Conservation (phyloP, 2,113 vertebrate genomes). For the Pachypanchax playfairii region DNA sequence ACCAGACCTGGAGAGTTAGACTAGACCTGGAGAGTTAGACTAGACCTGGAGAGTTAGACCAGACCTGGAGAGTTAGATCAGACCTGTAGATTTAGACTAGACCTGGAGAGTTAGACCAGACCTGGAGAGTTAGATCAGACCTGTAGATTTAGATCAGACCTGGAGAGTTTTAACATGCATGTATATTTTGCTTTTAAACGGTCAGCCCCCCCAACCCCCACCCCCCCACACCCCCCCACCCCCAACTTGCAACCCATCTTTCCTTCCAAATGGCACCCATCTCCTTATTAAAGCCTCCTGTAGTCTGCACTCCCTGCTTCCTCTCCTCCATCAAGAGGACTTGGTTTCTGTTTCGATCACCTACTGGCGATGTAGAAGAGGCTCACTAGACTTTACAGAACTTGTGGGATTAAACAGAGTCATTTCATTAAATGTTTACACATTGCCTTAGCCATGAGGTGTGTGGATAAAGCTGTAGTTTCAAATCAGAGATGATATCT, state of each 20-base stretch:
- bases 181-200: conserved; percentile 75
- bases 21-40: too few species aligned
- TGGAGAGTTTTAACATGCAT: conserved; percentile 75
- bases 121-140: too few species aligned
- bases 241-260: conserved; percentile 25
- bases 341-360: conserved; percentile 46
- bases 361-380: conserved; percentile 40
- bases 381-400: conserved; percentile 39
- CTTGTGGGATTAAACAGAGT: conserved; percentile 47
- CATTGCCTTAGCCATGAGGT: conserved; percentile 25
- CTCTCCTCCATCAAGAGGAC: conserved; percentile 21
- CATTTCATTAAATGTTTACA: conserved; percentile 58
- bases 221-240: too few species aligned
- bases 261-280: conserved; percentile 37
- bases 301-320: conserved; percentile 17
- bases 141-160: too few species aligned
- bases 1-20: too few species aligned
- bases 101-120: too few species aligned
- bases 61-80: too few species aligned
- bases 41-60: too few species aligned
- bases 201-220: conserved; percentile 48
- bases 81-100: too few species aligned
- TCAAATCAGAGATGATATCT: conserved; percentile 52
- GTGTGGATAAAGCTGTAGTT: conserved; percentile 26
- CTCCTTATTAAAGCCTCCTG: conserved; percentile 48